These are phyloP conservation scores for Podarcis cretensis DNA, from an alignment of 2,113 vertebrate species.

Conservation along the genomic window DNA sequence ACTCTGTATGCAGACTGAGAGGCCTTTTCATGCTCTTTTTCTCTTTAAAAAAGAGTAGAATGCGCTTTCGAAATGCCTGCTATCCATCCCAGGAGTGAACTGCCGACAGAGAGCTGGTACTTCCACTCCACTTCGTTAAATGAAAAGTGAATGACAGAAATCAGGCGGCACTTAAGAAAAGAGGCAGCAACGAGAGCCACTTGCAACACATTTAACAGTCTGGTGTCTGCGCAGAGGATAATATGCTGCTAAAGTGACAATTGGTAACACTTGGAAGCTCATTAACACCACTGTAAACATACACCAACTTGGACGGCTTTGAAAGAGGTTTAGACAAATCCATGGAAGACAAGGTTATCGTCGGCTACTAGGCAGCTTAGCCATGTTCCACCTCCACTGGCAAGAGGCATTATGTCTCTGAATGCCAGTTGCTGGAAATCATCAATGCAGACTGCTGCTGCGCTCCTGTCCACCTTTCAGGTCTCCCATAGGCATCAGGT, in stretches of 20 bases:
- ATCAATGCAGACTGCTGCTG: too few species aligned
- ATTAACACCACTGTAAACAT: neutral
- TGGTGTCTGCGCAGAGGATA: neutral
- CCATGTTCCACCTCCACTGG: too few species aligned
- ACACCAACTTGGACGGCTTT: too few species aligned
- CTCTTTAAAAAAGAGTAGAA: conserved; percentile 23
- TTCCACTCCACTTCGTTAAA: neutral
- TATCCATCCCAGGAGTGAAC: neutral
- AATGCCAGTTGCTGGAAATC: too few species aligned
- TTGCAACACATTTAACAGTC: neutral
- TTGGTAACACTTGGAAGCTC: neutral
- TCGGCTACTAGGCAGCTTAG: too few species aligned
- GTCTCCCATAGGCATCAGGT: neutral
- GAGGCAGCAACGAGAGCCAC: neutral
- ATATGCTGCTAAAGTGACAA: neutral
- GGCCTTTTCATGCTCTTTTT: conserved; percentile 42
- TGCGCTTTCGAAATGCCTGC: neutral
- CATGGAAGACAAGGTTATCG: too few species aligned
- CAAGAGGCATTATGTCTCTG: too few species aligned
- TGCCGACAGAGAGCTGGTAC: neutral
- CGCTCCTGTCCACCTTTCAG: too few species aligned
- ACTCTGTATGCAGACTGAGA: conserved; percentile 13
- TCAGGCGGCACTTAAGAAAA: neutral
- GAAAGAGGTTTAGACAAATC: too few species aligned
- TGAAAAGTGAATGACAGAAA: conserved; percentile 5